Conservation (phyloP, 1,140 invertebrate species). For the Hyles vespertilio region DNA sequence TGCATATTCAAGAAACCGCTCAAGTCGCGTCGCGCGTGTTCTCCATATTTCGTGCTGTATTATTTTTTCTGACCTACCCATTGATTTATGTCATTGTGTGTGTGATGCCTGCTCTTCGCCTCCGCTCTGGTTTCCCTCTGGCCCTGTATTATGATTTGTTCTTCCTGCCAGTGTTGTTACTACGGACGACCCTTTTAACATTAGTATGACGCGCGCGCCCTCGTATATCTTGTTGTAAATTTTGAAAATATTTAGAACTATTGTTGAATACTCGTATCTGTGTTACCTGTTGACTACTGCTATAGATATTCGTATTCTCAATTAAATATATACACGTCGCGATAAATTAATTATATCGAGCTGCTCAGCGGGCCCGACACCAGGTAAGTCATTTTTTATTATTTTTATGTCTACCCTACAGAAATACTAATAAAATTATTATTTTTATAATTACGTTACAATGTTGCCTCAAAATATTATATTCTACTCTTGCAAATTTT, state of each 20-base stretch:
- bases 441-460: too few relatives aligned
- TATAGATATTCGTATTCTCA: slow-evolving; percentile 47
- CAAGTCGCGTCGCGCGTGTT: slow-evolving; percentile 46
- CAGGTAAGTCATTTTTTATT: slow-evolving; percentile 39
- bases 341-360: slow-evolving; percentile 43
- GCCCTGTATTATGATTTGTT: slow-evolving; percentile 49
- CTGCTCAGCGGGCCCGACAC: slow-evolving; percentile 20
- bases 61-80: too few relatives aligned
- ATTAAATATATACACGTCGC: slow-evolving; percentile 50
- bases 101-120: slow-evolving; percentile 65
- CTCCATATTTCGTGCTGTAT: slow-evolving; percentile 13
- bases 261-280: slow-evolving; percentile 67
- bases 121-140: slow-evolving; percentile 38
- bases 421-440: too few relatives aligned
- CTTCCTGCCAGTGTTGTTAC: slow-evolving; percentile 59
- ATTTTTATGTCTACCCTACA: too few relatives aligned
- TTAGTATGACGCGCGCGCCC: slow-evolving; percentile 38
- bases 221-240: slow-evolving; percentile 55
- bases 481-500: background rate
- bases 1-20: slow-evolving; percentile 39
- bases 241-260: slow-evolving; percentile 64
- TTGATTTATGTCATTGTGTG: slow-evolving; percentile 9
- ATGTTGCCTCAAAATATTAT: background rate
- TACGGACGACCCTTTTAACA: slow-evolving; percentile 48
- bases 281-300: slow-evolving; percentile 72